These are phyloP conservation scores for Idaea aversata DNA, from an alignment of 2,888 invertebrate species.

Conservation along the genomic window DNA sequence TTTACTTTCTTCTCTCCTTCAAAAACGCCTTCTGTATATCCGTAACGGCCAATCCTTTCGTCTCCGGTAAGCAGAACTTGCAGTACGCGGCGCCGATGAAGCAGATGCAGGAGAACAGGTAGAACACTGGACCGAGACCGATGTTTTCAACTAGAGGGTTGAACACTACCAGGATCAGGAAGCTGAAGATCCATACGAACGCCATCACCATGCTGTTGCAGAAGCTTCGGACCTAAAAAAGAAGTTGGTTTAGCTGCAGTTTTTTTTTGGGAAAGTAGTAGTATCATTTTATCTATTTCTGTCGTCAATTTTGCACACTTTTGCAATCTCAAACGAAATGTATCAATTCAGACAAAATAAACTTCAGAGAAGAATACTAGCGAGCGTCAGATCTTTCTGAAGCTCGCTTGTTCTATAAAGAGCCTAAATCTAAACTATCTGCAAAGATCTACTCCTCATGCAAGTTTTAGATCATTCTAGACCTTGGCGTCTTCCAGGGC, in stretches of 20 bases:
- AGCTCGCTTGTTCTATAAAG: too few relatives aligned
- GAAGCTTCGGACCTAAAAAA: conserved; percentile 50
- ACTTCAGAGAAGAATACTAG: too few relatives aligned
- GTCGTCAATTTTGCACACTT: too few relatives aligned
- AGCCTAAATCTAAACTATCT: too few relatives aligned
- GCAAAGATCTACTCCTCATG: too few relatives aligned
- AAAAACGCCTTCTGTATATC: conserved; percentile 51
- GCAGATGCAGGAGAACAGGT: conserved; percentile 55
- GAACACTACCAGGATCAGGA: conserved; percentile 57
- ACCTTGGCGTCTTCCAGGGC: too few relatives aligned
- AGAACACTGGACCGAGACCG: conserved; percentile 61
- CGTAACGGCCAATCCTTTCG: conserved; percentile 59
- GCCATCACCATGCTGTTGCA: conserved; percentile 49
- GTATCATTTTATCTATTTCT: neutral
- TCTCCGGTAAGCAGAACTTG: conserved; percentile 60
- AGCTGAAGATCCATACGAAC: conserved; percentile 52
- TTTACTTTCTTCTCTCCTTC: conserved; percentile 28
- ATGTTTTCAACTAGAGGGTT: conserved; percentile 47
- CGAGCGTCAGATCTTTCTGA: too few relatives aligned
- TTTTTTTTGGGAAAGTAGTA: neutral
- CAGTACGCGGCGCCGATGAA: conserved; percentile 50
- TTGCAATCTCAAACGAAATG: too few relatives aligned
- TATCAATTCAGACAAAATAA: too few relatives aligned
- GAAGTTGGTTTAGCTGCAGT: neutral
- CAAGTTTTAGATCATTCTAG: too few relatives aligned